Conservation (phyloP, 53 echinoderm and acorn worm species). For the Echinometra lucunter region DNA sequence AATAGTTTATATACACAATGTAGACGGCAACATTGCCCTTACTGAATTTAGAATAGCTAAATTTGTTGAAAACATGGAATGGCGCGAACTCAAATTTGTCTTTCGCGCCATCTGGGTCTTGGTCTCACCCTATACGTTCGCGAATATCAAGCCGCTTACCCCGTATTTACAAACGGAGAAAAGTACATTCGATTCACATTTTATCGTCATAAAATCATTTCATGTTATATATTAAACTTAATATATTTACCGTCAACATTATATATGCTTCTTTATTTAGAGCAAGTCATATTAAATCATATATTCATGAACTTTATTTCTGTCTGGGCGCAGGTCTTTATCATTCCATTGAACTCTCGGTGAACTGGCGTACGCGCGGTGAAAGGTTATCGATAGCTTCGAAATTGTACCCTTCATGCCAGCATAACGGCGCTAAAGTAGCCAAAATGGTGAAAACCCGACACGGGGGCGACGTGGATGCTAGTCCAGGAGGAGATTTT, state of each 20-base stretch:
- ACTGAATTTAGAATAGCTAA: not conserved
- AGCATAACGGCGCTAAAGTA: not conserved
- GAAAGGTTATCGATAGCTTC: slow-evolving; percentile 47
- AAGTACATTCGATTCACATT: not conserved
- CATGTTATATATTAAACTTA: not conserved
- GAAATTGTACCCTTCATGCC: no score
- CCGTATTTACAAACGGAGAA: no score
- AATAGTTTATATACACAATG: not conserved
- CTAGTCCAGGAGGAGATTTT: slow-evolving; percentile 55
- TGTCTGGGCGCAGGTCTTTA: slow-evolving; percentile 20
- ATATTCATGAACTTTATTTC: slow-evolving; percentile 15
- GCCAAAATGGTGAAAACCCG: slow-evolving; percentile 66
- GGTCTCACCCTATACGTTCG: slow-evolving; percentile 27
- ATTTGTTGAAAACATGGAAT: not conserved
- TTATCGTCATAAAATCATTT: not conserved
- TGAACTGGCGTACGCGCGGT: slow-evolving; percentile 47
- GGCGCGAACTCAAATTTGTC: slow-evolving; percentile 53
- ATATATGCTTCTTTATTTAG: not conserved
- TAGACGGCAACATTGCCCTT: not conserved
- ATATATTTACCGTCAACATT: not conserved
- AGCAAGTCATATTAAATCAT: not conserved
- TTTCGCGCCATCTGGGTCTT: slow-evolving; percentile 41
- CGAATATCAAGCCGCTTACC: slow-evolving; percentile 58
- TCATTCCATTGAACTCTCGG: slow-evolving; percentile 3
- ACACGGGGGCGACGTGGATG: slow-evolving; percentile 50